phyloP scores from a whole-genome alignment of 2,113 vertebrate species.

The Rhegmatorhina hoffmannsi region DNA sequence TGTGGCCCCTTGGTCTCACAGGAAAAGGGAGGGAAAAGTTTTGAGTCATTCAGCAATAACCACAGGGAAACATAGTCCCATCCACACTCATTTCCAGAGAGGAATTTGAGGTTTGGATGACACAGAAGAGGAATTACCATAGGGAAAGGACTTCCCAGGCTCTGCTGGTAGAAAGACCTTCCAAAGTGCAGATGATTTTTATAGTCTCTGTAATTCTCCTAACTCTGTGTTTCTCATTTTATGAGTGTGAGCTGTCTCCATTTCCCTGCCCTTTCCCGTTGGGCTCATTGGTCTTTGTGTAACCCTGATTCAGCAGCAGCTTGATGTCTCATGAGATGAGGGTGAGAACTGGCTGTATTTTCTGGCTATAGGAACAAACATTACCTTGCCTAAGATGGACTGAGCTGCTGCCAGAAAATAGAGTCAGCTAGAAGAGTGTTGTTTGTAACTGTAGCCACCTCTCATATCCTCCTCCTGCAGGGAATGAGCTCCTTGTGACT shows the following conservation, averaged over 20 bases:
- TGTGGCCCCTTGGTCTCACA: neutral
- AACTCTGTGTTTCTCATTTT: constrained; percentile 39
- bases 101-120: constrained; percentile 59
- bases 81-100: constrained; percentile 41
- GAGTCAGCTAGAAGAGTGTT: neutral
- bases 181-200: constrained; percentile 34
- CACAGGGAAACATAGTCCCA: constrained; percentile 1
- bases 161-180: neutral
- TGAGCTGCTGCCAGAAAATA: constrained; percentile 8
- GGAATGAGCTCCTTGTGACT: neutral
- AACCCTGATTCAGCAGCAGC: constrained; percentile 33
- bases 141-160: constrained; percentile 32
- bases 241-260: constrained; percentile 22
- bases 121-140: constrained; percentile 11
- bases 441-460: neutral
- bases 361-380: neutral
- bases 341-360: constrained; percentile 37
- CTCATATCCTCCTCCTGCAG: neutral
- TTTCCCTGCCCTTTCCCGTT: constrained; percentile 14
- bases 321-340: neutral
- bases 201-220: constrained; percentile 21
- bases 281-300: neutral
- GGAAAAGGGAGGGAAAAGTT: constrained; percentile 37
- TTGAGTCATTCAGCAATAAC: constrained; percentile 25
- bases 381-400: constrained; percentile 32